Conservation (phyloP, 2,888 invertebrate species). For the Timema cristinae region DNA sequence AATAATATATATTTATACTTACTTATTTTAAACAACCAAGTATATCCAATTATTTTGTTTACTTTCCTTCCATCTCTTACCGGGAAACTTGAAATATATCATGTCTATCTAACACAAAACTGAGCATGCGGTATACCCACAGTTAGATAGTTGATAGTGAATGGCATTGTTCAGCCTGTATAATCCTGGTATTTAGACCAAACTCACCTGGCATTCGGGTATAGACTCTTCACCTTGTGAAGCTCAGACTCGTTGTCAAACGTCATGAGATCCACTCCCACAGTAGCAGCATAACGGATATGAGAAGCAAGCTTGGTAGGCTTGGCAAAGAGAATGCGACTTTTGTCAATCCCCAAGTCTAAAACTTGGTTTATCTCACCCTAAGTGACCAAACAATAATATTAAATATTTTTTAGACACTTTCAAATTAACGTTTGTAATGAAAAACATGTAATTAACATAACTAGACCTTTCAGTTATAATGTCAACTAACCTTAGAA, state of each 20-base stretch:
- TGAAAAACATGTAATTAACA: no score
- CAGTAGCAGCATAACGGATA: slow-evolving; percentile 73
- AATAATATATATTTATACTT: no score
- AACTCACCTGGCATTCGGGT: slow-evolving; percentile 75
- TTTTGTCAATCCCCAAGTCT: slow-evolving; percentile 66
- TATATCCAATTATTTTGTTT: no score
- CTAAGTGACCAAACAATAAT: slow-evolving; percentile 40
- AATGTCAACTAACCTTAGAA: slow-evolving; percentile 61
- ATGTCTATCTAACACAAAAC: no score
- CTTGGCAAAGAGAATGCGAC: slow-evolving; percentile 92
- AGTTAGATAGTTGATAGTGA: no score
- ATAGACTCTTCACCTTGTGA: slow-evolving; percentile 77
- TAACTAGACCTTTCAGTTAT: background rate
- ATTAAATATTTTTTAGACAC: background rate
- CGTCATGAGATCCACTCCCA: slow-evolving; percentile 78
- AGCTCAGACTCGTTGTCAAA: slow-evolving; percentile 93
- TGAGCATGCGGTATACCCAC: background rate
- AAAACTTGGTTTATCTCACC: slow-evolving; percentile 81
- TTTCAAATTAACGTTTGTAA: background rate
- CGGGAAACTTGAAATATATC: no score
- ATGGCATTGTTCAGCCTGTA: no score
- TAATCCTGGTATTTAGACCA: background rate
- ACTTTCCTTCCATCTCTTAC: no score
- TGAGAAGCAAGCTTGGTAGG: slow-evolving; percentile 92
- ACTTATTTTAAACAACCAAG: no score